Base-by-base conservation (phyloP, 2,113 vertebrate genomes). In the Cichladusa arquata region DNA sequence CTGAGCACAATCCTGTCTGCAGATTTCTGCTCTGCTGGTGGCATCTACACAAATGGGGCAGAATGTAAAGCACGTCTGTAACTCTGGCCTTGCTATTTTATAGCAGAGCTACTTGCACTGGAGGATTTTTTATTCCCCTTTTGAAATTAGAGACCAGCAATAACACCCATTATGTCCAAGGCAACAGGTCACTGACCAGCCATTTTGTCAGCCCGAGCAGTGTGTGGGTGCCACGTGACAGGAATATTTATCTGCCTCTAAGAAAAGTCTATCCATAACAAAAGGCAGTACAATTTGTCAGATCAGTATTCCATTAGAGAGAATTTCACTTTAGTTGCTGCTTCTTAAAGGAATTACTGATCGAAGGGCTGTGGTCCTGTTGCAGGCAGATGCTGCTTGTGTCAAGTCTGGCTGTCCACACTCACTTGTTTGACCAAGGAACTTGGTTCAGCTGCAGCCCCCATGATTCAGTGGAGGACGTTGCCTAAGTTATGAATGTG, bases 51-150 rank as follows among this genome's bases (percentile, higher is more conserved):
- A 83, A 93, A 88, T 36, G 38, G 83, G 61, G 64, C 3, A 11
- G 76, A 76, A 67, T 60, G 64, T 92, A 74, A 94, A 93, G 72
- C 84, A 70, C 72, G 94, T 73, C 42, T 87, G 12, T 81, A 89
- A 86, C 86, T 25, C 31, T 36, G 47, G 91, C 83, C 86, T 84
- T 72, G 72, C 91, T 79, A 48, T 89, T 74, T 92, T 74, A 81
- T 76, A 79, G 83, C 77, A 64, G 60, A 58, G 18, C 20, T 66
- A 74, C 79, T 86, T 81, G 69, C 70, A 53, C 7, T 60, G 69
- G 80, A 90, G 72, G 69, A 62, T 81, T 92, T 92, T 95, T 81
- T 84, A 74, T 93, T 77, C 69, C 60, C n/a, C 69, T 86, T 95
- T 91, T 81, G 73, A 78, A 95, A 91, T 87, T 34, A 74, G 83